phyloP scores from a whole-genome alignment of 1,140 invertebrate species.

The Zaprionus africanus region DNA sequence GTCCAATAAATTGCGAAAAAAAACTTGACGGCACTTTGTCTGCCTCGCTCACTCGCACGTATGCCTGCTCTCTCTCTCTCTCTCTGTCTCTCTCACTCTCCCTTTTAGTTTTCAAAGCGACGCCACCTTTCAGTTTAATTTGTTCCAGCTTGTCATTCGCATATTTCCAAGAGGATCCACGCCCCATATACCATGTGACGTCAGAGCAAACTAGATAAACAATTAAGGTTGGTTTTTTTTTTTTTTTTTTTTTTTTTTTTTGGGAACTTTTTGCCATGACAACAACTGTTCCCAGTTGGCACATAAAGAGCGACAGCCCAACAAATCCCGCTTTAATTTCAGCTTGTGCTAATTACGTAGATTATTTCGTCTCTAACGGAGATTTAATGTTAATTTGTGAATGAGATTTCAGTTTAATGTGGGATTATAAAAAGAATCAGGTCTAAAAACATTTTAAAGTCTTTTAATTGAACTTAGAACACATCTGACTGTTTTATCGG shows the following conservation, averaged over 20 bases:
- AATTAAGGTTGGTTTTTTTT: slow-evolving; percentile 14
- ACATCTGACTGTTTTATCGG: not conserved
- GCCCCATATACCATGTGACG: slow-evolving; percentile 5
- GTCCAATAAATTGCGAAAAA: slow-evolving; percentile 49
- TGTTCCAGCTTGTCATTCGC: slow-evolving; percentile 35
- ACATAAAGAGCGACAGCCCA: not conserved
- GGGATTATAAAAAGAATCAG: not conserved
- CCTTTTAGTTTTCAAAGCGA: slow-evolving; percentile 13
- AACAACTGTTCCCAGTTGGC: not conserved
- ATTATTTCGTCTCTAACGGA: not conserved
- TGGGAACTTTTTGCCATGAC: slow-evolving; percentile 6
- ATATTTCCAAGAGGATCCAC: slow-evolving; percentile 25
- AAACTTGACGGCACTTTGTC: slow-evolving; percentile 29
- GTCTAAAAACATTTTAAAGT: not conserved
- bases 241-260: not conserved
- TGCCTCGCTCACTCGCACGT: not conserved
- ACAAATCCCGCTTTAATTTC: not conserved
- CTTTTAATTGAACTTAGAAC: not conserved
- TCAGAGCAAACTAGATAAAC: slow-evolving; percentile 19
- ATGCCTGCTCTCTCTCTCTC: not conserved
- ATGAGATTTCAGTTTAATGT: not conserved
- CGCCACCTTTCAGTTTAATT: slow-evolving; percentile 23
- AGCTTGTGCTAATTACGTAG: not conserved
- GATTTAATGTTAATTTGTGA: not conserved
- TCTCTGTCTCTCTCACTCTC: not conserved